phyloP scores from a whole-genome alignment of 2,888 invertebrate genomes.

The Tridacna crocea region DNA sequence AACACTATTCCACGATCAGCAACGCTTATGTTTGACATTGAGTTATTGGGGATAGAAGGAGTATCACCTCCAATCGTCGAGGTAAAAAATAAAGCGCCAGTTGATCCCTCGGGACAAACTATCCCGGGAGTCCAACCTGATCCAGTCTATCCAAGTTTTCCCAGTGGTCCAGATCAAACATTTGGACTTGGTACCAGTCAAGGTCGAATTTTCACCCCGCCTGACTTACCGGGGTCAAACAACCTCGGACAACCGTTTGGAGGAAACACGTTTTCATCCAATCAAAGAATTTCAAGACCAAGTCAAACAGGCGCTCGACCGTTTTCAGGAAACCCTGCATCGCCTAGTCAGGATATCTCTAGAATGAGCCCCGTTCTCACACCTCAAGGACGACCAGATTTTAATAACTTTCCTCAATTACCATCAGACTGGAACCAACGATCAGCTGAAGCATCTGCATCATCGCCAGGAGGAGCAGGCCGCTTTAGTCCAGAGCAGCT shows the following conservation, averaged over 20 bases:
- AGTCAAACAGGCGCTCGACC: background rate
- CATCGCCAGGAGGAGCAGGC: background rate
- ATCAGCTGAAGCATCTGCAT: background rate
- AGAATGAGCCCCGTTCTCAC: background rate
- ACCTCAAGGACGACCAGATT: background rate
- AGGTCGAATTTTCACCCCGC: slow-evolving; percentile 3
- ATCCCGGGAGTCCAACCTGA: background rate
- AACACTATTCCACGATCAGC: slow-evolving; percentile 49
- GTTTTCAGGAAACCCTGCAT: background rate
- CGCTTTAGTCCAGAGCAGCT: background rate
- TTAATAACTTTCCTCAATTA: background rate
- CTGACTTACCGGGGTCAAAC: background rate
- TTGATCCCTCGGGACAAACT: background rate
- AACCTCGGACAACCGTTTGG: slow-evolving; percentile 2
- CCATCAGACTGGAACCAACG: background rate
- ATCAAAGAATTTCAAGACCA: background rate
- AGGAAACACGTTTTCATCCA: background rate
- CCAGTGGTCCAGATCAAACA: background rate
- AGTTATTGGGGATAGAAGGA: slow-evolving; percentile 46
- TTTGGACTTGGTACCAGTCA: slow-evolving; percentile 3
- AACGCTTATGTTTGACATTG: slow-evolving; percentile 52
- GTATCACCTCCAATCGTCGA: background rate
- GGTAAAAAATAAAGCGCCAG: background rate
- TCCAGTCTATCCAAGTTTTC: background rate
- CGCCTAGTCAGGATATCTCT: background rate